These are phyloP conservation scores for Poeciliopsis turneri DNA, from an alignment of 2,797 vertebrate genomes.

Conservation along the genomic window DNA sequence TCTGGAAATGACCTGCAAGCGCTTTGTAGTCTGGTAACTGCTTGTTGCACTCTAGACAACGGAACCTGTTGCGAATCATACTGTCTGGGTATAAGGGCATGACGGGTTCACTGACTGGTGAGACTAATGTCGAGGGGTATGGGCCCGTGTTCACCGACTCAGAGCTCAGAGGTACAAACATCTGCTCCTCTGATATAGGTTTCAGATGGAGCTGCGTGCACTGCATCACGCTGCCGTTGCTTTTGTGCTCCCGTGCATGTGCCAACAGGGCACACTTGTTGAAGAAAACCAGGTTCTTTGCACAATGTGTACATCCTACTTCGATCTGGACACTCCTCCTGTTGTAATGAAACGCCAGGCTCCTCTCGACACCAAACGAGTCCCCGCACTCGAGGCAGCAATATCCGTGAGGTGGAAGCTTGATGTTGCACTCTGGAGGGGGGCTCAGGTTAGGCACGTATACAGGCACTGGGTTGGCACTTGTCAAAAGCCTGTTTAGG, in stretches of 20 bases:
- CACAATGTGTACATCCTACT: conserved; percentile 92
- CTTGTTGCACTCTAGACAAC: conserved; percentile 94
- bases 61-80: conserved; percentile 84
- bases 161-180: conserved; percentile 83
- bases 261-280: conserved; percentile 95
- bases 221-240: conserved; percentile 92
- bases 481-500: conserved; percentile 89
- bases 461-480: conserved; percentile 90
- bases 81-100: conserved; percentile 90
- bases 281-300: conserved; percentile 91
- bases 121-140: conserved; percentile 30
- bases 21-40: conserved; percentile 87
- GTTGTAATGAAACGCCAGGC: conserved; percentile 89
- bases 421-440: conserved; percentile 87
- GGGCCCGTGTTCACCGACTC: conserved; percentile 45
- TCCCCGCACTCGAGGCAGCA: conserved; percentile 96
- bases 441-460: conserved; percentile 93
- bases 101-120: conserved; percentile 76
- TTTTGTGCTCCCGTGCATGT: conserved; percentile 95
- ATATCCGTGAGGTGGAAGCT: conserved; percentile 89
- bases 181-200: conserved; percentile 90
- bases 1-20: conserved; percentile 95
- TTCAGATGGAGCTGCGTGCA: conserved; percentile 96
- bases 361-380: conserved; percentile 92
- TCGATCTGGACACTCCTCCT: conserved; percentile 95